Percentiles rank a stretch among this genome's conserved stretches.
phyloP scores from a whole-genome alignment of 2,113 vertebrate species.

The Propithecus coquereli region DNA sequence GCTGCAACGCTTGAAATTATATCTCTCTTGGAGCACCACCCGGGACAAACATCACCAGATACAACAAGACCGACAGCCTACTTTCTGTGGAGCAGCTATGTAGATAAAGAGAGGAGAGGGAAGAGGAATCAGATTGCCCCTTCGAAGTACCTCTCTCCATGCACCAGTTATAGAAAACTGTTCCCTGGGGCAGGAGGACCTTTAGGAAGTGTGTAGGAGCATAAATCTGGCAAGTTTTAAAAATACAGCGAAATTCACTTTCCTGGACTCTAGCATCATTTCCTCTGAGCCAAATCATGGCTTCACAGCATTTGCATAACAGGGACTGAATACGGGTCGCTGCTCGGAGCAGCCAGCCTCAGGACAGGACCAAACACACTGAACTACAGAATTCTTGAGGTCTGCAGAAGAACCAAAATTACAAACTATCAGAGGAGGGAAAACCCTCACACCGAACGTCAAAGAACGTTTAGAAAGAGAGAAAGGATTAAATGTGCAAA shows the following conservation, averaged over 20 bases:
- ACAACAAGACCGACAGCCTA: neutral
- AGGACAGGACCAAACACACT: accelerated
- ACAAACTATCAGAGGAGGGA: neutral
- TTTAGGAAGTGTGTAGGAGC: neutral
- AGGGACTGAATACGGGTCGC: too few relatives aligned
- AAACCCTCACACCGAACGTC: neutral
- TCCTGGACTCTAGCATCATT: neutral
- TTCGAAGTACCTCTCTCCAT: neutral
- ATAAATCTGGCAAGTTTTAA: neutral
- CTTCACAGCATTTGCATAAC: neutral
- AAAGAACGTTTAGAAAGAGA: neutral
- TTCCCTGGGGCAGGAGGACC: neutral
- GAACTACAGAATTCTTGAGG: neutral
- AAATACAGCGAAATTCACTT: neutral
- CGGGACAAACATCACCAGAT: neutral
- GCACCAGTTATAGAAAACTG: neutral
- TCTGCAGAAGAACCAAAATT: neutral
- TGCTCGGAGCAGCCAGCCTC: accelerated
- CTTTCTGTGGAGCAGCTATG: neutral
- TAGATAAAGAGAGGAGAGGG: neutral
- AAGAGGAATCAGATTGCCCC: too few relatives aligned
- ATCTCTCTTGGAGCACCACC: neutral
- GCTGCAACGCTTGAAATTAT: neutral
- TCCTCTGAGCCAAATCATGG: neutral
- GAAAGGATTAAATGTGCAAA: neutral